Base-by-base conservation (phyloP, 30 jellyfish, hydroid and myxozoan genomes). In the Euphysa ruthae region DNA sequence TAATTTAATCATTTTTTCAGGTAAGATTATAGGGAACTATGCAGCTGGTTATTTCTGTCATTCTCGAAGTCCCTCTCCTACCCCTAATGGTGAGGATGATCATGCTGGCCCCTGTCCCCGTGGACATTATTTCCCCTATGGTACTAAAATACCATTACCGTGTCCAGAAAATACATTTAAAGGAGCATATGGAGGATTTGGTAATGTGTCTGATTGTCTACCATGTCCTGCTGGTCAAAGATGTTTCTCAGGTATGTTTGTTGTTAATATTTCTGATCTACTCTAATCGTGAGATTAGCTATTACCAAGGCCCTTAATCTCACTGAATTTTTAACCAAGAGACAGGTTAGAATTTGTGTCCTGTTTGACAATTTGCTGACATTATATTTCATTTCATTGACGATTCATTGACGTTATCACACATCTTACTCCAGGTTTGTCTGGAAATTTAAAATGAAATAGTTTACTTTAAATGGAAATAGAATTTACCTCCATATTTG, bases 171-270 rank as follows among this genome's bases (percentile, higher is more conserved):
- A 38, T 70, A 79, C 86, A 6, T 76, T 66, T 46, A 90, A 81
- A 46, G 49, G 85, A 15, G 3, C 49, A 7, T 77, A 75, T 77
- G 98, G 98, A 28, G 98, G 95, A 1, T 43, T 29, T 8, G 92
- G 95, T 25, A 60, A 66, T 38, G 46, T 66, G 5, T 46, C 92
- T 4, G 93, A 79, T 24, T 90, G 98, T 52, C 74, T 44, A 7
- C 93, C 98, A 18, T 90, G 98, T 49, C 98, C 98, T 14, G 90
- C 95, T 10, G 98, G 98, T 29, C 92, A 80, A 23, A 76, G 75
- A 43, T 90, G 98, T 43, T 80, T 71, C 66, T 93, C 74, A 55
- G 98, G 98, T 82, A 35, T 6, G 82, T 35, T 21, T 14, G 25
- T 14, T 18, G 31, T 58, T 16, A 21, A n/a, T n/a, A n/a, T n/a